Evolutionary conservation across 64 coral and sea anemone species (phyloP), one percentile per base, ranked within the genome.

Genomic region (Montipora sp.): DNA sequence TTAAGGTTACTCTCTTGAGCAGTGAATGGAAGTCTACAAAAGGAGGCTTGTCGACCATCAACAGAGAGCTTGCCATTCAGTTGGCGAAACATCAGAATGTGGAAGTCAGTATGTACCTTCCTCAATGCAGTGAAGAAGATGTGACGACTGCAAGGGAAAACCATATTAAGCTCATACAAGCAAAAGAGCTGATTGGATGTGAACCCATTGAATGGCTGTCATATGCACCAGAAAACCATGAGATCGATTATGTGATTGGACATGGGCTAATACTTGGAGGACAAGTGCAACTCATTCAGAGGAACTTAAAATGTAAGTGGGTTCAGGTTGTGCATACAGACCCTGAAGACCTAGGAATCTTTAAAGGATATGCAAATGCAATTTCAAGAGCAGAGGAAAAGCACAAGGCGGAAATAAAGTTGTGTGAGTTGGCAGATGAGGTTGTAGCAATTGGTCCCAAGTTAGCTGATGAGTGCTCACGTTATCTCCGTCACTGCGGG

Each of bases 51-150:
- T 24, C 24, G 24, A 24, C 24, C 24, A 24, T 24, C 24, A 24
- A 0, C 24, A 24, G 24, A 24, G 24, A 24, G 24, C 24, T 24
- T 24, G 24, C 24, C 24, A 24, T 24, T 24, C 24, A 24, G 24
- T 24, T 24, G 24, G 24, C 24, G 0, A 24, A 24, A 24, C 24
- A 24, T 24, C 24, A 24, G 24, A 24, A 24, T 24, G 24, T 24
- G 24, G 24, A 24, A 24, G 24, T 24, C 24, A 24, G 24, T 24
- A 24, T 24, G 24, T 24, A 24, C 24, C 24, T 24, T 24, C 24
- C 24, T 24, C 24, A 24, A 78, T 78, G 76, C 46, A 78, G 13
- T 78, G 76, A 78, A 77, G 74, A 77, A 16, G 74, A 77, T 46
- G 23, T 47, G 15, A 46, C 13, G 0, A 16, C 48, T 77, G 74